phyloP scores from a whole-genome alignment of 1,140 invertebrate genomes.

The Dysdera silvatica region DNA sequence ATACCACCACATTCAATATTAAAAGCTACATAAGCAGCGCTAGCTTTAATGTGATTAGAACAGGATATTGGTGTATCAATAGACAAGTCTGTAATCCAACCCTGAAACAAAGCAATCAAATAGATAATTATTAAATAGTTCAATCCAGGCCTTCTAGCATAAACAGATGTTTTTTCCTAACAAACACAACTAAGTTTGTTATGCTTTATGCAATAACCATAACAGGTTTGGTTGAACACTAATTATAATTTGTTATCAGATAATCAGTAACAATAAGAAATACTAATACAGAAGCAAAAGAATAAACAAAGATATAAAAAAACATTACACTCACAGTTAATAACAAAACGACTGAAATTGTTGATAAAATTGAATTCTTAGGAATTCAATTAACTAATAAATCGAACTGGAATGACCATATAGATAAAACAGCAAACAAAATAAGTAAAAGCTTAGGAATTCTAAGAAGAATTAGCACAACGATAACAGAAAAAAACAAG shows the following conservation, averaged over 20 bases:
- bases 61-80: conserved; percentile 84
- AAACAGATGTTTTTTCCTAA: background rate
- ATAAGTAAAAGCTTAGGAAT: too few species aligned
- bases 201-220: background rate
- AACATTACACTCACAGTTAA: too few species aligned
- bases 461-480: too few species aligned
- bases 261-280: background rate
- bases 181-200: background rate
- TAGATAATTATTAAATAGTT: background rate
- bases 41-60: conserved; percentile 87
- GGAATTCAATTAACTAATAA: too few species aligned
- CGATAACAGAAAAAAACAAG: too few species aligned
- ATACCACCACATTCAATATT: conserved; percentile 62
- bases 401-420: too few species aligned
- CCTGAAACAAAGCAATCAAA: conserved; percentile 40
- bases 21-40: conserved; percentile 84
- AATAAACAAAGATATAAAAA: too few species aligned
- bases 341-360: too few species aligned
- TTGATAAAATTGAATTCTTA: too few species aligned
- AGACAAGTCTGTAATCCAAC: conserved; percentile 77
- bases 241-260: background rate
- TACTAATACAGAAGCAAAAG: background rate
- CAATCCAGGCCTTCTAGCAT: background rate
- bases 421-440: too few species aligned
- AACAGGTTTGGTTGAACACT: background rate